Base-by-base conservation (phyloP, 2,113 vertebrate genomes). In the Hippocampus zosterae region DNA sequence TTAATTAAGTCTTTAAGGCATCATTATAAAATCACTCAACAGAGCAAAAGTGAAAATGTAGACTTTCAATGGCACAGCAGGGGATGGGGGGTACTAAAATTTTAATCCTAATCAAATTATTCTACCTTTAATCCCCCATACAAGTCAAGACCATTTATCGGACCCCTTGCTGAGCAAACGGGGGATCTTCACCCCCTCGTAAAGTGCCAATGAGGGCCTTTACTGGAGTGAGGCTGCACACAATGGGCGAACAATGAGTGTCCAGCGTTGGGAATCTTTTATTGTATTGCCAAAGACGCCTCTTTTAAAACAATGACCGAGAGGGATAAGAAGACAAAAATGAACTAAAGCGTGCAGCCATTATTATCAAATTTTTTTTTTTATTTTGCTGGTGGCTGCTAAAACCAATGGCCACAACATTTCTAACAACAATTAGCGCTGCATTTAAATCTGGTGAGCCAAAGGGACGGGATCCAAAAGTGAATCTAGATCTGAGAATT, bases 91-190 rank as follows among this genome's bases (percentile, higher is more conserved):
- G 68, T 69, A 42, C 27, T 1, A 25, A 65, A n/a, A 69, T 82
- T 75, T 78, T 82, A 85, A 86, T 88, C 75, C 72, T 73, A 84
- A 88, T 86, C 62, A 79, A 87, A 88, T 88, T 77, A 81, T 81
- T 75, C 53, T 56, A 50, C 71, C 78, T 80, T 78, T 64, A 73
- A 18, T 83, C 72, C 65, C 40, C 74, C 44, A 8, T 68, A 57
- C 46, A 79, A 74, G 71, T 85, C 78, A 84, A 71, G 63, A 88
- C 86, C 55, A 78, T 81, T 80, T 77, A 85, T 84, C 79, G 53
- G 73, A 53, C 69, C 70, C 74, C 85, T 76, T 21, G 79, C 81
- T 85, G 83, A 77, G 86, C 69, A 48, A 74, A 40, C 18, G 56
- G 62, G 72, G 68, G 67, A 61, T 68, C 55, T 76, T 76, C 68